Conservation (phyloP, 2,797 vertebrate genomes). For the Phataginus tetradactyla region DNA sequence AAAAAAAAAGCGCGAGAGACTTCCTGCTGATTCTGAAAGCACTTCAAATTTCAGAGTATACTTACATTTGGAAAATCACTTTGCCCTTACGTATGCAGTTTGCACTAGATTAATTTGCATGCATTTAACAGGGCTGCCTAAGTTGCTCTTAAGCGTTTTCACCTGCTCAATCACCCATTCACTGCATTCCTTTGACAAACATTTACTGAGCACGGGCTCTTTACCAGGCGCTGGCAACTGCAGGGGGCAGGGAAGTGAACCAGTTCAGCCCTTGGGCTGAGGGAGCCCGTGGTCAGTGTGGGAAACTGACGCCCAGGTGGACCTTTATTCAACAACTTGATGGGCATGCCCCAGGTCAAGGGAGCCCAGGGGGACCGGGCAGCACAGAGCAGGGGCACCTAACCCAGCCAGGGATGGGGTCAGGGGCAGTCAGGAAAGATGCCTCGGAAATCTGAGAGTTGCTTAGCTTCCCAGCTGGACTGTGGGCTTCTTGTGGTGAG, state of each 20-base stretch:
- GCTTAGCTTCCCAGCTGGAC: neutral
- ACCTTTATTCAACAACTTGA: neutral
- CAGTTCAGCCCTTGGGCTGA: neutral
- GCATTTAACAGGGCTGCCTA: neutral
- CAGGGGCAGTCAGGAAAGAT: neutral
- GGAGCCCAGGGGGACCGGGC: rapidly evolving
- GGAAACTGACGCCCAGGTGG: neutral
- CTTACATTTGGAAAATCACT: constrained; percentile 31
- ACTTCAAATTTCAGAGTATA: neutral
- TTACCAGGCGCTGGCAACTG: neutral
- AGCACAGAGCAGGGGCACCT: neutral
- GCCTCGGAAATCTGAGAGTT: neutral
- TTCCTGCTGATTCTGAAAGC: constrained; percentile 24
- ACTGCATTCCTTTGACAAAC: neutral
- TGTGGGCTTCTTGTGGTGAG: neutral
- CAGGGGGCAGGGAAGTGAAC: neutral
- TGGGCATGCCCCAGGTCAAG: neutral
- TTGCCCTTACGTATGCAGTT: neutral
- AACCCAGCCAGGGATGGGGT: neutral
- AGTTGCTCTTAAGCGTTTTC: neutral
- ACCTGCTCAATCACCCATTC: neutral
- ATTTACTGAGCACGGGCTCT: neutral
- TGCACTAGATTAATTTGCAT: neutral
- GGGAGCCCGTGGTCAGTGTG: neutral
- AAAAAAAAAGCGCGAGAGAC: no score